Evolutionary conservation across 2,888 invertebrate genomes (phyloP).

Genomic region (Yponomeuta evonymella): DNA sequence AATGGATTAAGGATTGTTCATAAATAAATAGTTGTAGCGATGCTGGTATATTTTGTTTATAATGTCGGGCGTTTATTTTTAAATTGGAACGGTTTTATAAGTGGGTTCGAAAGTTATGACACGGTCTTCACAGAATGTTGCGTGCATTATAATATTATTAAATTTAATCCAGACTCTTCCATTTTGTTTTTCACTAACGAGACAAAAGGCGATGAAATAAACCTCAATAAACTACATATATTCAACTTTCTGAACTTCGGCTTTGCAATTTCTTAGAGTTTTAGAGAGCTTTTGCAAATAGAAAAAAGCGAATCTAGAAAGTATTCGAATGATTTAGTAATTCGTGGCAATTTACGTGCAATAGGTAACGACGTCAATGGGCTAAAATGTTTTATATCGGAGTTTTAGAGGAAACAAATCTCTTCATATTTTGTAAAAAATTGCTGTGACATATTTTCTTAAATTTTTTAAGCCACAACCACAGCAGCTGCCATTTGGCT

Average conservation of each 20-base stretch:
- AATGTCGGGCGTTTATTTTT: constrained; percentile 62
- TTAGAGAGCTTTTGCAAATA: neutral
- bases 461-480: too few relatives aligned
- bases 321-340: neutral
- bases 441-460: too few relatives aligned
- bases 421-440: too few relatives aligned
- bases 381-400: neutral
- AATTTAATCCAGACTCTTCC: constrained; percentile 13
- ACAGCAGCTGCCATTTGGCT: too few relatives aligned
- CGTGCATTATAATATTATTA: constrained; percentile 13
- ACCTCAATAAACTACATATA: neutral
- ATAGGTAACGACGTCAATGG: neutral
- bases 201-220: constrained; percentile 3
- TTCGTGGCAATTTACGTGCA: neutral
- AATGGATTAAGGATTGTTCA: neutral
- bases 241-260: neutral
- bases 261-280: neutral
- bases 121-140: constrained; percentile 39
- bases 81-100: constrained; percentile 63
- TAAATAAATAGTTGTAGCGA: neutral
- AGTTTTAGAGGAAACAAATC: neutral
- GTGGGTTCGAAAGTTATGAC: constrained; percentile 62
- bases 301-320: neutral
- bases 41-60: constrained; percentile 43
- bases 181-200: constrained; percentile 6